Conservation (phyloP, 2,797 vertebrate species). For the Paramormyrops hopkinsi region DNA sequence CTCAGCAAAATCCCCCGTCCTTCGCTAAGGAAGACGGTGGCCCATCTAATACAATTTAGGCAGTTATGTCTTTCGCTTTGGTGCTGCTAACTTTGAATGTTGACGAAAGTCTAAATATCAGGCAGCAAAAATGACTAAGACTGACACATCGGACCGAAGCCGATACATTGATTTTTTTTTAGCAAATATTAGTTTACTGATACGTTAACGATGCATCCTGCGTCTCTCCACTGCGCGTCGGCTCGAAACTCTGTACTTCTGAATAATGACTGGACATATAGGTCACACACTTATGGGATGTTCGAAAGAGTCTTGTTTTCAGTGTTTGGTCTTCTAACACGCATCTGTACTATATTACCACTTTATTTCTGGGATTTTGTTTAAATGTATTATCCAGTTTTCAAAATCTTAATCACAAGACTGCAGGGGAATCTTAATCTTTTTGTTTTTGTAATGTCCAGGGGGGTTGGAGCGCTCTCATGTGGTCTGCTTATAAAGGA, state of each 20-base stretch:
- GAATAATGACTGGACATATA: not conserved
- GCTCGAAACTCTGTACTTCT: not conserved
- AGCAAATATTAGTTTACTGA: not conserved
- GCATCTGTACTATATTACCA: not conserved
- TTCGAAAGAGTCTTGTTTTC: not conserved
- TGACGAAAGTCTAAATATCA: not conserved
- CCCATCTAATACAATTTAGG: not conserved
- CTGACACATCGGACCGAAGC: not conserved
- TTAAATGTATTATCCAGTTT: not conserved
- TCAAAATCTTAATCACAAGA: slow-evolving; percentile 21
- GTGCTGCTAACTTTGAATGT: not conserved
- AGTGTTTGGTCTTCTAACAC: not conserved
- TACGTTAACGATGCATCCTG: not conserved
- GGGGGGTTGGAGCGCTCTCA: slow-evolving; percentile 96
- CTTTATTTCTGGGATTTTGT: not conserved
- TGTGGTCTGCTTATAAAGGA: slow-evolving; percentile 97
- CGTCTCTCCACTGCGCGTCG: not conserved
- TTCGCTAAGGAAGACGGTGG: not conserved
- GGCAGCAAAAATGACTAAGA: not conserved
- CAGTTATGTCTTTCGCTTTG: not conserved
- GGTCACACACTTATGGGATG: not conserved
- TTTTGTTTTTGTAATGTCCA: slow-evolving; percentile 36
- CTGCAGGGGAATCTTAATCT: not conserved
- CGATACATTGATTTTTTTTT: not conserved
- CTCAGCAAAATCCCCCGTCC: not conserved